Evolutionary conservation across 2,888 invertebrate species (phyloP), one percentile per base, ranked within the genome.

Genomic region (Phaonia tiefii): DNA sequence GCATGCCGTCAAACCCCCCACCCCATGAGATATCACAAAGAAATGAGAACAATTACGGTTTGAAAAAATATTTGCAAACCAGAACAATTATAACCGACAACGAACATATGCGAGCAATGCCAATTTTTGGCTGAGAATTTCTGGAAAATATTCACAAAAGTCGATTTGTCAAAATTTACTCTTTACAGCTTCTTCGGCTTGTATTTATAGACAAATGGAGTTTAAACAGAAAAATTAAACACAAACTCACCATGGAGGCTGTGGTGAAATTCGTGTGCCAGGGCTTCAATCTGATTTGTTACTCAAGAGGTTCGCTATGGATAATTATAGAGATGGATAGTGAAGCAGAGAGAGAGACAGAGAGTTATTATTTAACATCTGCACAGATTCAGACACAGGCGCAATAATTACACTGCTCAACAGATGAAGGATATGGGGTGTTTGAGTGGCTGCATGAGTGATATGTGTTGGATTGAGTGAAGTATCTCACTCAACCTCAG

Each of bases 271-370:
- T 58, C 1, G 17, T 49, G 8, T 10, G 51, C 1, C 22, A 31
- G 4, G 25, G 1, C 54, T 25, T 20, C 54, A 54, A 22, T 54
- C 54, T 54, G 54, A 54, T 54, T 54, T 54, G 54, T 54, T 54
- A 54, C 54, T 54, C 54, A 54, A 26, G 58, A 58, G 26, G 26
- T 58, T 58, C 10, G 5, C 7, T 8, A 44, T 44, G n/a, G n/a
- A 44, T 44, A n/a, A n/a, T 8, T 44, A 44, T 3, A 44, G 3
- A 44, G 3, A 44, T n/a, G 11, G 4, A 44, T 44, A 44, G 11
- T 2, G 11, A 44, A 44, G 26, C 4, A n/a, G 37, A 58, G 26
- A 58, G 26, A 25, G 3, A 26, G 56, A 51, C 15, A 58, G 1
- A 31, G n/a, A 26, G 58, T 1, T 22, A 56, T 13, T 25, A 26